Evolutionary conservation across 2,888 invertebrate species (phyloP), one percentile per base, ranked within the genome.

Genomic region (Heteromyza rotundicornis): DNA sequence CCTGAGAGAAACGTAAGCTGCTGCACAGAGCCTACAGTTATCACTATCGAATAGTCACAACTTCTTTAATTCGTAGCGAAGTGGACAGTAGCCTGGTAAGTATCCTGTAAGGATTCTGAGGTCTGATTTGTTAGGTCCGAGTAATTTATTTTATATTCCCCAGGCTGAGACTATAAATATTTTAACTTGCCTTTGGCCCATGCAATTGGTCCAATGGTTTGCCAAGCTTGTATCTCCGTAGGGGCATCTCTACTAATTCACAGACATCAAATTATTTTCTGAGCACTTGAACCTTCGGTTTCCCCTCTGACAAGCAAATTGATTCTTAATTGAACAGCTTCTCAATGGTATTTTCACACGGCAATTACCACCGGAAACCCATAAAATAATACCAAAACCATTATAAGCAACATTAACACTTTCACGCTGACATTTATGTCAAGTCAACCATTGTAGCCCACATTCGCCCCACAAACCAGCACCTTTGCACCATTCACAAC

Each of bases 381-480:
- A 47, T 47, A 47, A 47, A 17, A 47, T 47, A 47, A 47, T 47
- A 12, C n/a, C 8, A 14, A 3, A 3, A 3, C 40, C n/a, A 68
- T 68, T 69, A 70, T 70, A 71, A 66, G 66, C 68, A 64, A 64
- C 68, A 70, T 69, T 71, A 70, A 69, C 70, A 70, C 71, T 69
- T 69, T 70, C 66, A 58, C 36, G 57, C 20, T 47, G 47, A 47
- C 47, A 47, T 47, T 40, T 40, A 40, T 40, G 40, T 40, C 40
- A n/a, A n/a, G n/a, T n/a, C n/a, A n/a, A n/a, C n/a, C n/a, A n/a
- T n/a, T n/a, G n/a, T n/a, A n/a, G n/a, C n/a, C n/a, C n/a, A n/a
- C n/a, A n/a, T n/a, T n/a, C n/a, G n/a, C n/a, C n/a, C n/a, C n/a
- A n/a, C n/a, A n/a, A n/a, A n/a, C n/a, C n/a, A n/a, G n/a, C n/a